Base-by-base conservation (phyloP, 2,888 invertebrate genomes). In the Dione vanillae region DNA sequence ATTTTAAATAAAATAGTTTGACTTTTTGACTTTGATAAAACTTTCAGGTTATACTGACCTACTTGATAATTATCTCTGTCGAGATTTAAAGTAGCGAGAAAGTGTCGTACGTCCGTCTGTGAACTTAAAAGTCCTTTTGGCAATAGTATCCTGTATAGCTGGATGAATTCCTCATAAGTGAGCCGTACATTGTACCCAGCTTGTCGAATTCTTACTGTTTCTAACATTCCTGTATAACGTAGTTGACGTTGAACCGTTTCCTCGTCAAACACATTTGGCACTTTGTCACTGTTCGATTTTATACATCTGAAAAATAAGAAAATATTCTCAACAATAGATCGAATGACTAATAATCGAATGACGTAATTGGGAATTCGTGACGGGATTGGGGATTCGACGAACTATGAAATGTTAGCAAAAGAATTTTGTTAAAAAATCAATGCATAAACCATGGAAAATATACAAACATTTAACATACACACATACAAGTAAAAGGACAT, bases 201-300 rank as follows among this genome's bases (percentile, higher is more conserved):
- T 84, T 98, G 97, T 64, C 99, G 94, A 75, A 99, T 99, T 78
- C 98, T 94, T 14, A 99, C 99, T 0, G 99, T 99, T 85, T 99
- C 99, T 80, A 99, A 85, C 99, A 99, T 99, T 73, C 99, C 99
- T 0, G 99, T 99, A 89, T 99, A 99, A 11, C 98, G 94, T 71
- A 99, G 93, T 75, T 94, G 94, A 65, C 98, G 94, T 81, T 98
- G 96, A 10, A 99, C 98, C 0, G 98, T 97, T 74, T 97, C 97
- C 80, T 98, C 97, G 86, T 98, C 98, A 89, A 99, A 99, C 77
- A 96, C 96, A 85, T 98, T 98, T 0, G 99, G 96, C 74, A 97
- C 96, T 94, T 99, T 99, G 77, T 97, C 97, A 71, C 96, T 96
- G 88, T 99, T 99, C 67, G 98, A 98, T 91, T 99, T 99, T 85